phyloP scores from a whole-genome alignment of 2,888 invertebrate species.

The Labia minor region DNA sequence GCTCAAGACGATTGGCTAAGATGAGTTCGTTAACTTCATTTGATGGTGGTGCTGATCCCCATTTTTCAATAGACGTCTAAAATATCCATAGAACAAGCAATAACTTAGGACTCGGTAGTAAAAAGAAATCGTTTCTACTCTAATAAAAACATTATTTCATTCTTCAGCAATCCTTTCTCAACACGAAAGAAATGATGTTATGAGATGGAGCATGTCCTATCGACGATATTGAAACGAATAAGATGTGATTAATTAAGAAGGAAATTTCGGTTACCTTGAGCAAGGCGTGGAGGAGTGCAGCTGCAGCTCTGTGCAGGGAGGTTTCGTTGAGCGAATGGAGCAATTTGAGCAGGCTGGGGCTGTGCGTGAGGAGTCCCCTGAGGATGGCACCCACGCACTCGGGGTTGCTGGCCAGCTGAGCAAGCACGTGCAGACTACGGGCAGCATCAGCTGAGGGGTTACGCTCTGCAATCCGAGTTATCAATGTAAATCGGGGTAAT shows the following conservation, averaged over 20 bases:
- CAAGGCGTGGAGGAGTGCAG: constrained; percentile 39
- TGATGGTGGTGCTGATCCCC: constrained; percentile 20
- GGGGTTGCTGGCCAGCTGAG: constrained; percentile 43
- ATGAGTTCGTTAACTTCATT: constrained; percentile 25
- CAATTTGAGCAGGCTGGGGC: constrained; percentile 36
- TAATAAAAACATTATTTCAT: constrained; percentile 1
- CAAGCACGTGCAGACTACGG: constrained; percentile 41
- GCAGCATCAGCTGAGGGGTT: constrained; percentile 33
- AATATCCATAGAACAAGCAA: constrained; percentile 17
- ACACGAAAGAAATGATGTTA: not conserved
- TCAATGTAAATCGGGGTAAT: no score
- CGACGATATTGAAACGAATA: no score
- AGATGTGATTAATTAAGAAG: no score
- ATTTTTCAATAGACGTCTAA: constrained; percentile 35
- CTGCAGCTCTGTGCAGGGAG: constrained; percentile 37
- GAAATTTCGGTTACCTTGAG: constrained; percentile 38
- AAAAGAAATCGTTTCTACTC: not conserved
- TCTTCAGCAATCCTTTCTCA: not conserved
- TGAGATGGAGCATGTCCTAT: no score
- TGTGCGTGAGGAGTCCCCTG: constrained; percentile 37
- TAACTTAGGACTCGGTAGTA: not conserved
- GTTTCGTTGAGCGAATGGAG: constrained; percentile 37
- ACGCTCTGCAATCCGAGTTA: constrained; percentile 22
- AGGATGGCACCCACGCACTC: constrained; percentile 45
- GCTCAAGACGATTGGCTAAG: constrained; percentile 28